Base-by-base conservation (phyloP, 2,797 vertebrate genomes). In the Erpetoichthys calabaricus region DNA sequence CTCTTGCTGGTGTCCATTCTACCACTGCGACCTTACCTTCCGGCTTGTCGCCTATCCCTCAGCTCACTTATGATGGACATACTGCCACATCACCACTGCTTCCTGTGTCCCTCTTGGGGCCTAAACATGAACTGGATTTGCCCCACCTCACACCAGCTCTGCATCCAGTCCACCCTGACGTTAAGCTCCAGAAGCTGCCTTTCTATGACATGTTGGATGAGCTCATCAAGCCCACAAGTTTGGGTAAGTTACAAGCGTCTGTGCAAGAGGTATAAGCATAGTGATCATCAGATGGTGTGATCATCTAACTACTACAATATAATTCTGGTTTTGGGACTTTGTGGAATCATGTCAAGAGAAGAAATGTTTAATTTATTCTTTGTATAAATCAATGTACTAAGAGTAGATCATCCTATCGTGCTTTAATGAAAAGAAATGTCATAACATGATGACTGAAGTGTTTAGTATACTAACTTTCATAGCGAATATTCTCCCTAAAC, bases 201-300 rank as follows among this genome's bases (percentile, higher is more conserved):
- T 98, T 98, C 75, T 97, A 98, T 7, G 94, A 98, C 80, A 74
- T 97, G 82, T 71, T 98, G 80, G 94, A 96, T 42, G 93, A 97
- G 74, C 89, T 98, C 72, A 97, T 98, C 77, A 98, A 97, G 67
- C 94, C 94, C 1, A 97, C 94, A 68, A 97, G 93, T 80, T 80
- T 97, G 72, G 92, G 94, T 97, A 78, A 91, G 89, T 60, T 57
- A 53, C 61, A 46, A 54, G 55, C 53, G 6, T 58, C 51, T 45
- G 43, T 60, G 42, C 9, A 44, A 56, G 57, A 10, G 25, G 62
- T 67, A 55, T 61, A 42, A 7, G 6, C 42, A 4, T 45, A 47
- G 4, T 65, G 68, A 44, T 25, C 25, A 25, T 25, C 25, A 25
- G 25, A 25, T 25, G 25, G 25, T 25, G 25, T 25, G 25, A 2